These are phyloP conservation scores for Spinus olivaceus DNA, from an alignment of 2,797 vertebrate species.

Conservation along the genomic window DNA sequence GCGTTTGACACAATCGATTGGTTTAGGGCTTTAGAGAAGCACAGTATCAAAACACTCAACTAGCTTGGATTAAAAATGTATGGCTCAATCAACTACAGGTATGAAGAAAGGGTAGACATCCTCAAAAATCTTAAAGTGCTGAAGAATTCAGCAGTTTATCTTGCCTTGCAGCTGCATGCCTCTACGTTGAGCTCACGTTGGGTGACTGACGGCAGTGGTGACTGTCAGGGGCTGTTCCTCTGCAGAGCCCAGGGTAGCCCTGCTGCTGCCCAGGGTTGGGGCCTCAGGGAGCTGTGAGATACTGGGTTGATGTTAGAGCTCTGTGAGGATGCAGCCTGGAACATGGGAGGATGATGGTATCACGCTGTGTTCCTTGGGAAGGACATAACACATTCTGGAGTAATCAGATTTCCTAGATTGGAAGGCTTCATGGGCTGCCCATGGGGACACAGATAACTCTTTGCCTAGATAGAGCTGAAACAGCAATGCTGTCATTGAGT, in stretches of 20 bases:
- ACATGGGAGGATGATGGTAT: background rate
- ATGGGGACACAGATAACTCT: background rate
- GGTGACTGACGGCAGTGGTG: background rate
- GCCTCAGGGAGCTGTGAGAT: background rate
- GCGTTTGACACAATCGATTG: background rate
- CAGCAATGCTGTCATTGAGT: background rate
- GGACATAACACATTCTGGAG: background rate
- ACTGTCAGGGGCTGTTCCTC: background rate
- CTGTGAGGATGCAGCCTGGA: background rate
- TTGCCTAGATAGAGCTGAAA: constrained; percentile 1
- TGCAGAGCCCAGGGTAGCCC: fast-evolving
- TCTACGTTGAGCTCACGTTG: fast-evolving
- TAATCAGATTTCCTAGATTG: background rate
- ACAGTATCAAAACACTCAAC: background rate
- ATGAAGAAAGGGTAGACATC: background rate
- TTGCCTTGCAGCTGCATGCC: background rate
- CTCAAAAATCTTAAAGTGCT: background rate
- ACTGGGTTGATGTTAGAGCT: fast-evolving
- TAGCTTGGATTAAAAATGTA: background rate
- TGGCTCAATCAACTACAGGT: background rate
- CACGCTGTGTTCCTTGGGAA: background rate
- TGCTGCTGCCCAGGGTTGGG: background rate
- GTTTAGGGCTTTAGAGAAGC: background rate
- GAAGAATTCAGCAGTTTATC: background rate
- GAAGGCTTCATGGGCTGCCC: background rate